A percentile compares a stretch with the other conserved stretches of the same genome.
phyloP scores from a whole-genome alignment of 2,888 invertebrate species.

The Lomographa bimaculata region DNA sequence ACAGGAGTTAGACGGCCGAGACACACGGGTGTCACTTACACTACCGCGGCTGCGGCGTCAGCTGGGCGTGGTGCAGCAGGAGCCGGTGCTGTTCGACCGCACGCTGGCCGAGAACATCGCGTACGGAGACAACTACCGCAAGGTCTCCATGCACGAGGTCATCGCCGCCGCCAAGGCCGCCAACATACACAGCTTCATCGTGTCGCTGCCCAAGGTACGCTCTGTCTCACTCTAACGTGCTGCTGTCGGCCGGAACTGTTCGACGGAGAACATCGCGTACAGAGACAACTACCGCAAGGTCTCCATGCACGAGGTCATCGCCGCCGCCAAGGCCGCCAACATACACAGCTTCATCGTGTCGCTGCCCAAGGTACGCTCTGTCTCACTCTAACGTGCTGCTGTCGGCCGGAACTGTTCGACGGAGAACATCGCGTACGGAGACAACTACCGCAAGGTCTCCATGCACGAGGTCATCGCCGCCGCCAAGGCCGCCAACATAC shows the following conservation, averaged over 20 bases:
- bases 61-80: constrained; percentile 93
- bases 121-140: constrained; percentile 90
- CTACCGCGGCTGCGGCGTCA: constrained; percentile 87
- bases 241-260: constrained; percentile 94
- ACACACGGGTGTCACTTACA: constrained; percentile 83
- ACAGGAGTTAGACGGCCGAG: constrained; percentile 81
- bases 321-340: constrained; percentile 90
- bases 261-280: constrained; percentile 93
- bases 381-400: too few species aligned
- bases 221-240: too few species aligned
- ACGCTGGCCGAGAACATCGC: constrained; percentile 94
- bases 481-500: constrained; percentile 91
- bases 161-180: constrained; percentile 89
- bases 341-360: constrained; percentile 90
- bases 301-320: constrained; percentile 88
- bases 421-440: constrained; percentile 95
- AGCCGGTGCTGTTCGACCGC: constrained; percentile 92
- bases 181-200: constrained; percentile 91
- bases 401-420: constrained; percentile 93
- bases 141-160: constrained; percentile 88
- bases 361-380: constrained; percentile 85
- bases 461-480: constrained; percentile 90
- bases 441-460: constrained; percentile 86
- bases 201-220: constrained; percentile 85
- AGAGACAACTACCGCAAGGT: constrained; percentile 89